Percentiles rank a stretch among this genome's conserved stretches.
Evolutionary conservation across 2,888 invertebrate species (phyloP).

Genomic region (Hemaris fuciformis): DNA sequence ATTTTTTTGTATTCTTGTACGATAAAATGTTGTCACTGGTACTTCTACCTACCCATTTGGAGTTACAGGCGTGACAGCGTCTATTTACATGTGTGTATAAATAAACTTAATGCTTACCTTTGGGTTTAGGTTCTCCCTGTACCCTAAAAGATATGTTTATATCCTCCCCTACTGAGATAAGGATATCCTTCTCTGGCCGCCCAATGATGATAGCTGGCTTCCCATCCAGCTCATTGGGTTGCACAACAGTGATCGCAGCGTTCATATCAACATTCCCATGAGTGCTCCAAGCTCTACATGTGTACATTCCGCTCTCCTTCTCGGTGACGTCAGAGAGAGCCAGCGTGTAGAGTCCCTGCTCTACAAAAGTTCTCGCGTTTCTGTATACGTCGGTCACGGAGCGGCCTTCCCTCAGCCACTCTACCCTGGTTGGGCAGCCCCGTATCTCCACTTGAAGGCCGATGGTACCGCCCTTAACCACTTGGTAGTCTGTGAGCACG

Average conservation of each 20-base stretch:
- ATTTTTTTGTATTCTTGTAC: too few relatives aligned
- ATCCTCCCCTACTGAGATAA: slow-evolving; percentile 89
- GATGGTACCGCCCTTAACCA: slow-evolving; percentile 88
- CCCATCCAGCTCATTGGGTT: slow-evolving; percentile 82
- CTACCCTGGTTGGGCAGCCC: slow-evolving; percentile 86
- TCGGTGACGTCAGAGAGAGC: slow-evolving; percentile 87
- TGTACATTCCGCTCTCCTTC: slow-evolving; percentile 88
- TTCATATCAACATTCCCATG: slow-evolving; percentile 88
- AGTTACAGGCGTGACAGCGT: too few relatives aligned
- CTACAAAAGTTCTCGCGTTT: slow-evolving; percentile 85
- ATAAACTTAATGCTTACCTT: slow-evolving; percentile 78
- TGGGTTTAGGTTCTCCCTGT: slow-evolving; percentile 91
- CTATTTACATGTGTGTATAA: neutral
- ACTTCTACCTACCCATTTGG: too few relatives aligned
- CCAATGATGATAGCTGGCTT: slow-evolving; percentile 90
- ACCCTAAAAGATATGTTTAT: slow-evolving; percentile 91
- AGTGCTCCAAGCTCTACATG: slow-evolving; percentile 87
- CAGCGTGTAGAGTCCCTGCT: slow-evolving; percentile 87
- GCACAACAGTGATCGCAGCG: slow-evolving; percentile 86
- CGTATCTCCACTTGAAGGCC: slow-evolving; percentile 91
- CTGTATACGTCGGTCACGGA: slow-evolving; percentile 80
- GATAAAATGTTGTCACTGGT: too few relatives aligned
- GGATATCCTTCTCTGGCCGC: slow-evolving; percentile 88
- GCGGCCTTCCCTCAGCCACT: slow-evolving; percentile 87
- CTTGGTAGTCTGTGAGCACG: slow-evolving; percentile 86